Conservation (phyloP, 1,140 invertebrate species). For the Drosophila sechellia region DNA sequence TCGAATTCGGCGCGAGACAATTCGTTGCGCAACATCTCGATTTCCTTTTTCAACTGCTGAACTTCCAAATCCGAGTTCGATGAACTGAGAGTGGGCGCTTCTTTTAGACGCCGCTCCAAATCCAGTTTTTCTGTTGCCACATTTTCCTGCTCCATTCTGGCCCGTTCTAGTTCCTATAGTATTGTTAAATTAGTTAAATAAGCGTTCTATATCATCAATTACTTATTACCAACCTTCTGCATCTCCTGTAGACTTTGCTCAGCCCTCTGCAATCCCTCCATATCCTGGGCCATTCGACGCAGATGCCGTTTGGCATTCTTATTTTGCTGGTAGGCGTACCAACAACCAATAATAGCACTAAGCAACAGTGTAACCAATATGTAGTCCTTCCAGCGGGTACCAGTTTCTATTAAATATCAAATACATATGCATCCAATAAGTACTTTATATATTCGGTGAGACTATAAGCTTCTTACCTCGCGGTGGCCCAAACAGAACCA, state of each 20-base stretch:
- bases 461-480: slow-evolving; percentile 89
- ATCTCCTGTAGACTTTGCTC: slow-evolving; percentile 94
- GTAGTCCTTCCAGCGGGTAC: slow-evolving; percentile 94
- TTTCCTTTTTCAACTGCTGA: slow-evolving; percentile 92
- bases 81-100: slow-evolving; percentile 88
- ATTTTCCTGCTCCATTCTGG: slow-evolving; percentile 88
- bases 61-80: slow-evolving; percentile 93
- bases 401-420: slow-evolving; percentile 80
- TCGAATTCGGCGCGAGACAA: slow-evolving; percentile 94
- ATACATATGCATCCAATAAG: not conserved
- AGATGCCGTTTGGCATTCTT: slow-evolving; percentile 94
- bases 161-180: slow-evolving; percentile 75
- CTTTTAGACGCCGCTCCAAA: slow-evolving; percentile 91
- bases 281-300: slow-evolving; percentile 95
- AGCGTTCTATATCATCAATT: not conserved
- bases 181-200: not conserved
- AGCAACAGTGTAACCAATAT: slow-evolving; percentile 92
- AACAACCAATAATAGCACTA: slow-evolving; percentile 93
- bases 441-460: not conserved
- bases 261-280: slow-evolving; percentile 95
- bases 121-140: slow-evolving; percentile 92
- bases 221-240: slow-evolving; percentile 88
- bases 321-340: slow-evolving; percentile 95
- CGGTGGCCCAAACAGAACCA: slow-evolving; percentile 98
- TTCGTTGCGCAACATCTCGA: slow-evolving; percentile 93